Conservation (phyloP, 2,888 invertebrate species). For the Mythimna lalbum region DNA sequence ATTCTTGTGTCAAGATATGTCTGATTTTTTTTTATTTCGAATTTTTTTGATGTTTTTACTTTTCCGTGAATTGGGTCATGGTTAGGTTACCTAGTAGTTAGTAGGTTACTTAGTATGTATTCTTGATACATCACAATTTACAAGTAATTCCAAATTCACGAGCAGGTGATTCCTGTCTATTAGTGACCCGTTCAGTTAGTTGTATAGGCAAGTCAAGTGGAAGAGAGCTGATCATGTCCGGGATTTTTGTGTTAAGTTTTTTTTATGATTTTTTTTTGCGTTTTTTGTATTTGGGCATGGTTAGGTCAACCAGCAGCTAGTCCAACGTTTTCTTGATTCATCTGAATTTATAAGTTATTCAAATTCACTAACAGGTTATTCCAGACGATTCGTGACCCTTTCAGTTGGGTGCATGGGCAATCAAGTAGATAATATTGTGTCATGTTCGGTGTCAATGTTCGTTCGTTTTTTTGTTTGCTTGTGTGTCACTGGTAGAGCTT, state of each 20-base stretch:
- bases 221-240: conserved; percentile 51
- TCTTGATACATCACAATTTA: too few relatives aligned
- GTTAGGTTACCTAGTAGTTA: neutral
- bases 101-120: neutral
- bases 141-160: too few relatives aligned
- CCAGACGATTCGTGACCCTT: conserved; percentile 63
- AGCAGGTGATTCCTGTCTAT: neutral
- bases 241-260: conserved; percentile 26
- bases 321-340: too few relatives aligned
- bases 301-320: neutral
- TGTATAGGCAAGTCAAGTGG: conserved; percentile 62
- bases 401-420: conserved; percentile 54
- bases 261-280: conserved; percentile 6
- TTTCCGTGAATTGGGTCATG: neutral
- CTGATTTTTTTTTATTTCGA: conserved; percentile 7
- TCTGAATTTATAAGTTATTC: too few relatives aligned
- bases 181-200: conserved; percentile 66
- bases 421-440: too few relatives aligned
- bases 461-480: too few relatives aligned
- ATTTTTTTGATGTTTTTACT: neutral
- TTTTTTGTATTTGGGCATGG: neutral
- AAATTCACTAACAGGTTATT: too few relatives aligned
- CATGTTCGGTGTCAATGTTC: too few relatives aligned
- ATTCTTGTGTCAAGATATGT: conserved; percentile 28
- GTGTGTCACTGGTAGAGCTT: too few relatives aligned